Conservation (phyloP, 2,797 vertebrate genomes). For the Atherinosoma microstoma region DNA sequence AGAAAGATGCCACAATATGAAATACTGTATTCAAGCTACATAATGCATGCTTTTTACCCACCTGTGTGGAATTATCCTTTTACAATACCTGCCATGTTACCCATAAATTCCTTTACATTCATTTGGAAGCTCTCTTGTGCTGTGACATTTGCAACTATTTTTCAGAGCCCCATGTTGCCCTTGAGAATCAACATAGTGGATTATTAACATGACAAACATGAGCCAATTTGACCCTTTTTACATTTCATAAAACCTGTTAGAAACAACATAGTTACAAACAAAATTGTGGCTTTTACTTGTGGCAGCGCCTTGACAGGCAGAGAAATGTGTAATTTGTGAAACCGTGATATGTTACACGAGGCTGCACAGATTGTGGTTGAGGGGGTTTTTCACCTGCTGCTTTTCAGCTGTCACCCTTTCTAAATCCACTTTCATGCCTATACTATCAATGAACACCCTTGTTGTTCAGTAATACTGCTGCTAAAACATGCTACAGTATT, state of each 20-base stretch:
- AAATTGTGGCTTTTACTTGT: constrained; percentile 28
- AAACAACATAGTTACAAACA: constrained; percentile 27
- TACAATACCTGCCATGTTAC: not conserved
- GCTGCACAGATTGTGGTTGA: constrained; percentile 51
- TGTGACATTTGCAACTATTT: constrained; percentile 43
- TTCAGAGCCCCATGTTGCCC: not conserved
- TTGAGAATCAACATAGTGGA: constrained; percentile 28
- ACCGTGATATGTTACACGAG: constrained; percentile 45
- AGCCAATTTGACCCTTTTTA: constrained; percentile 30
- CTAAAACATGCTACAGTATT: constrained; percentile 11
- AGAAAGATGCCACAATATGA: constrained; percentile 17
- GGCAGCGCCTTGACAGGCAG: constrained; percentile 22
- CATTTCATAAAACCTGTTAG: constrained; percentile 29
- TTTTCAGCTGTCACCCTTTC: constrained; percentile 65
- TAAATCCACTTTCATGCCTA: constrained; percentile 32
- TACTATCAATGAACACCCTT: constrained; percentile 32
- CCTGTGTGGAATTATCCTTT: constrained; percentile 16
- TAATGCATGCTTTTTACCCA: constrained; percentile 16
- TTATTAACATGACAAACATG: constrained; percentile 33
- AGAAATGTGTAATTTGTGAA: constrained; percentile 53
- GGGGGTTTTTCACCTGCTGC: constrained; percentile 56
- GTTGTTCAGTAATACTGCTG: constrained; percentile 1
- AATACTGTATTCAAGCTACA: constrained; percentile 31
- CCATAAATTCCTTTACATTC: constrained; percentile 16
- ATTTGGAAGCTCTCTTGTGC: constrained; percentile 3